Base-by-base conservation (phyloP, 2,888 invertebrate genomes). In the Nipponacmea schrenckii region DNA sequence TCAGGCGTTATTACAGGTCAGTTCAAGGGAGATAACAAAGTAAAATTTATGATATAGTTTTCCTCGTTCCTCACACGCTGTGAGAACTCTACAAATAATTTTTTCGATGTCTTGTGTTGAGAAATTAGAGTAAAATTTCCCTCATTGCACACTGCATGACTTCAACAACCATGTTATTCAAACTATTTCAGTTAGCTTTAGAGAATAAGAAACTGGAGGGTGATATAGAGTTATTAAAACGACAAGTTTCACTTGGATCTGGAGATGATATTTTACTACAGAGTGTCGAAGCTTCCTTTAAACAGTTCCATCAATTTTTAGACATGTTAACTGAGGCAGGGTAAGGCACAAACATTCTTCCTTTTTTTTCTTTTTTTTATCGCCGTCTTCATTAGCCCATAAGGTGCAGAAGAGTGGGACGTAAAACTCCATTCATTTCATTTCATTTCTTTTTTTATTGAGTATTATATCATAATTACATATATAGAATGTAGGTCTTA, bases 241-340 rank as follows among this genome's bases (percentile, higher is more conserved):
- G 78, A 12, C 56, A 24, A 14, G 56, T 12, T 12, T 24, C 10
- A 24, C 12, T 62, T 7, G 8, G 77, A 4, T 78, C 86, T 7
- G 86, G 86, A 56, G 87, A 88, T 69, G 88, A 88, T 69, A 81
- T 82, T 17, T 83, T 87, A 0, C 76, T 89, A 17, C 87, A 87
- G 70, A 85, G 84, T 68, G 85, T 89, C 14, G 88, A 88, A 78
- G 78, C 82, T 2, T 84, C 88, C 7, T 88, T 89, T 76, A 83
- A 85, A 77, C 86, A 87, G 76, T 89, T 88, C 75, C 87, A 89
- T 74, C 77, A 84, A 27, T 88, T 89, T 74, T 83, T 89, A 8
- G 89, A 89, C 70, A 77, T 87, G 63, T 80, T 89, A 2, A 80
- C 84, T 39, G 87, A 88, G 69, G 85, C 87, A 20, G 88, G 88